Conservation (phyloP, 2,888 invertebrate species). For the Ophion slaviceki region DNA sequence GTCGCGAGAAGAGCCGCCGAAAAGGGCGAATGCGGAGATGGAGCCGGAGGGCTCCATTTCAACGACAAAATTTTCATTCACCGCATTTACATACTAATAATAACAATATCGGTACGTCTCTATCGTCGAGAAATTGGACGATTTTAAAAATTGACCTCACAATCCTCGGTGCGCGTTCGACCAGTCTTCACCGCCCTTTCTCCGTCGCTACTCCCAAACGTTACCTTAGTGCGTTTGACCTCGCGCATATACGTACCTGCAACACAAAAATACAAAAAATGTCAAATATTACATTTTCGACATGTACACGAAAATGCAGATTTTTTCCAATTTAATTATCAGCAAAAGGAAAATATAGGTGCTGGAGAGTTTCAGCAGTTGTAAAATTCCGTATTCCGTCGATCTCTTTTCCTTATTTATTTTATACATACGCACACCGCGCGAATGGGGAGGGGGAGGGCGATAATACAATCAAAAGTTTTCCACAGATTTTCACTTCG, state of each 20-base stretch:
- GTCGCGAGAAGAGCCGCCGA: conserved; percentile 21
- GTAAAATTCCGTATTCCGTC: not conserved
- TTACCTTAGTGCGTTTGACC: conserved; percentile 22
- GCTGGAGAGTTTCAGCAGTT: not conserved
- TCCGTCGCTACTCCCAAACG: not conserved
- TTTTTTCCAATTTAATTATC: conserved; percentile 6
- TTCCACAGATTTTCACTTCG: conserved; percentile 68
- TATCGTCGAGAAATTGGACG: conserved; percentile 22
- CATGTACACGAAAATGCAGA: not conserved
- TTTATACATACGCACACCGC: conserved; percentile 16
- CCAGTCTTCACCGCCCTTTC: conserved; percentile 22
- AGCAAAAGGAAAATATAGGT: too few species aligned
- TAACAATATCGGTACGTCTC: conserved; percentile 37
- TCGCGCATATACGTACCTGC: conserved; percentile 78
- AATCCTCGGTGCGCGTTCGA: conserved; percentile 47
- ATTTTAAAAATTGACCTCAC: conserved; percentile 39
- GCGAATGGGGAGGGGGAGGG: not conserved
- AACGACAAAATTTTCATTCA: conserved; percentile 63
- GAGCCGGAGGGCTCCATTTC: conserved; percentile 41
- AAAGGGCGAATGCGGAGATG: conserved; percentile 9
- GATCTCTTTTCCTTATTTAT: conserved; percentile 14
- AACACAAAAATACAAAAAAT: conserved; percentile 72
- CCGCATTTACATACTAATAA: conserved; percentile 45
- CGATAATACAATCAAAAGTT: conserved; percentile 73
- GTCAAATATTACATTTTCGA: conserved; percentile 15